phyloP scores from a whole-genome alignment of 1,140 invertebrate species.

The Drosophila rufa region DNA sequence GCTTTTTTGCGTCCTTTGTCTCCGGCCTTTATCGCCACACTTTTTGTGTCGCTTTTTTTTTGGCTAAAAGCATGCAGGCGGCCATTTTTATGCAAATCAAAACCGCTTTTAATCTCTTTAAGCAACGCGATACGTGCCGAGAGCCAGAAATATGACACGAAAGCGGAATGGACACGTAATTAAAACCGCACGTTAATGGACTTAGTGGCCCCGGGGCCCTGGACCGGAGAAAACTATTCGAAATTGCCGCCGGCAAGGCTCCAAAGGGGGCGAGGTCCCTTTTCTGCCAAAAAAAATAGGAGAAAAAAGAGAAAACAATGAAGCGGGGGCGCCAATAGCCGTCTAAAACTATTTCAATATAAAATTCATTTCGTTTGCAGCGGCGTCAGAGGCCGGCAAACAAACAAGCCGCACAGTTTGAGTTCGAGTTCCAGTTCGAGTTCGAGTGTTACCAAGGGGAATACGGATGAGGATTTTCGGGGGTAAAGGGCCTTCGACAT shows the following conservation, averaged over 20 bases:
- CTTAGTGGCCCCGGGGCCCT: slow-evolving; percentile 27
- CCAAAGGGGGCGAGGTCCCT: neutral
- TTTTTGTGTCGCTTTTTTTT: neutral
- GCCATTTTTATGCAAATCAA: slow-evolving; percentile 74
- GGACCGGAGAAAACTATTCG: slow-evolving; percentile 28
- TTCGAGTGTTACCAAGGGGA: neutral
- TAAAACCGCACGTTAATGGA: slow-evolving; percentile 77
- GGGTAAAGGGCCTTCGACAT: slow-evolving; percentile 28
- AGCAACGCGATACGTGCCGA: slow-evolving; percentile 58
- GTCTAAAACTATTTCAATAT: slow-evolving; percentile 80
- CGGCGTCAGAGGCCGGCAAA: slow-evolving; percentile 33
- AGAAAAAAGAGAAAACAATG: neutral
- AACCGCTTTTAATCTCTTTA: slow-evolving; percentile 72
- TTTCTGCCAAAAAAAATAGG: slow-evolving; percentile 6
- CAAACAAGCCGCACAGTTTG: slow-evolving; percentile 29
- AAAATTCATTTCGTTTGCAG: slow-evolving; percentile 78
- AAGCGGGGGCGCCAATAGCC: slow-evolving; percentile 50
- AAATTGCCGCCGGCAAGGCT: neutral
- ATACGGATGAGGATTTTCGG: neutral
- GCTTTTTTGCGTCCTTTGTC: slow-evolving; percentile 35
- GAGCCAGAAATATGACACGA: slow-evolving; percentile 59
- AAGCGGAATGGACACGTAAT: slow-evolving; percentile 74
- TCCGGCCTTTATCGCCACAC: slow-evolving; percentile 6
- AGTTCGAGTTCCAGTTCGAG: neutral
- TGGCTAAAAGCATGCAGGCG: slow-evolving; percentile 59